Evolutionary conservation across 2,797 vertebrate species (phyloP).

Genomic region (Apodemus agrarius): DNA sequence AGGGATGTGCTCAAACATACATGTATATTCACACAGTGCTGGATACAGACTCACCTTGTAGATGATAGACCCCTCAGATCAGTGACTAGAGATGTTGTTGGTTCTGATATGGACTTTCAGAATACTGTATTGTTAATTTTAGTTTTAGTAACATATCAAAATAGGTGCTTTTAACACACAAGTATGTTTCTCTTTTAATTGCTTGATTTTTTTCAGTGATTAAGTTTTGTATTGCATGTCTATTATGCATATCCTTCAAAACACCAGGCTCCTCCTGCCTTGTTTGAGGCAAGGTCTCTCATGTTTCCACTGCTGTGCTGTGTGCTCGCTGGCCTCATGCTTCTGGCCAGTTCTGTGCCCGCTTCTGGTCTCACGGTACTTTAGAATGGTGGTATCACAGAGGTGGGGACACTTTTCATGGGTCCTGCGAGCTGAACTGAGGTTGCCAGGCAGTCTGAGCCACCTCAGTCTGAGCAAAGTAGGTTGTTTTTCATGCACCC

Average conservation of each 20-base stretch:
- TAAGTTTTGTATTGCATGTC: background rate
- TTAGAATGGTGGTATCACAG: background rate
- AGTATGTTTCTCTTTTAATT: background rate
- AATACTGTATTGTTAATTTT: background rate
- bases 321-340: background rate
- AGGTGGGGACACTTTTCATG: background rate
- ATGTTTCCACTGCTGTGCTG: background rate
- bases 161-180: background rate
- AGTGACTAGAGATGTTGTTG: background rate
- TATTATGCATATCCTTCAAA: background rate
- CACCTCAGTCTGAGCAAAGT: background rate
- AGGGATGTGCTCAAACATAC: background rate
- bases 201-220: constrained; percentile 20
- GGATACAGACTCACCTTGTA: background rate
- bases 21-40: background rate
- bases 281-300: background rate
- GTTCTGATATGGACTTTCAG: background rate
- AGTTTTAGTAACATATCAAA: constrained; percentile 13
- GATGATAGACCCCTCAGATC: background rate
- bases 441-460: background rate
- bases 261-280: too few relatives aligned
- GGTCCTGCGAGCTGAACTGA: background rate
- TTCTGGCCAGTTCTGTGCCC: background rate
- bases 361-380: background rate
- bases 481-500: background rate